Conservation (phyloP, 2,113 vertebrate species). For the Potamarius usumacintae region DNA sequence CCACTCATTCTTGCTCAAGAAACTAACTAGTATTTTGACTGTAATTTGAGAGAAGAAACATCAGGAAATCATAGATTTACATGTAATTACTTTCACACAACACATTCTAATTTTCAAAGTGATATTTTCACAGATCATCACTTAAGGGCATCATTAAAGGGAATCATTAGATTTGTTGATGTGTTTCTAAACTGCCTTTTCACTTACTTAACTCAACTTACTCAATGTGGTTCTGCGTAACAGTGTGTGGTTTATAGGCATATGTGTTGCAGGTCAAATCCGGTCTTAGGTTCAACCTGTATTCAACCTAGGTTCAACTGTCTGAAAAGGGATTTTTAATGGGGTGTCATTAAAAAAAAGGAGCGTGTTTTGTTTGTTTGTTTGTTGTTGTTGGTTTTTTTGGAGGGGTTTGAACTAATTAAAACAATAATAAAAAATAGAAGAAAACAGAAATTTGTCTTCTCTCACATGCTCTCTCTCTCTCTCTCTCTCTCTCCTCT, state of each 20-base stretch:
- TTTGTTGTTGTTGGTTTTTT: no score
- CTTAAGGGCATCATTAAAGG: neutral
- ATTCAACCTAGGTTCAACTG: no score
- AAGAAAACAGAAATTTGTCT: no score
- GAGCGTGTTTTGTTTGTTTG: rapidly evolving
- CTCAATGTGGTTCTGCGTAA: neutral
- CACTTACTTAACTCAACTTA: neutral
- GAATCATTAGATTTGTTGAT: neutral
- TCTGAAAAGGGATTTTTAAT: no score
- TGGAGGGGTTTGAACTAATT: no score
- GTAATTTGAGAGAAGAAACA: neutral
- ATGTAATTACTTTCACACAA: neutral
- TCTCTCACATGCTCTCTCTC: no score
- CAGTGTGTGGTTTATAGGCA: neutral
- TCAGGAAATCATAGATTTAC: neutral
- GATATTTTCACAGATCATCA: neutral
- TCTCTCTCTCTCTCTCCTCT: no score
- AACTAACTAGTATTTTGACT: neutral
- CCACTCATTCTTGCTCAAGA: neutral
- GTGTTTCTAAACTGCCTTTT: neutral
- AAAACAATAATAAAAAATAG: no score
- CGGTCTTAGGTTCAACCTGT: no score
- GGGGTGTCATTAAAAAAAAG: no score
- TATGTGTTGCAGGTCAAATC: neutral
- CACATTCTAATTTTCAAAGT: neutral